Percentiles rank a stretch among this genome's conserved stretches.
Evolutionary conservation across 2,888 invertebrate genomes (phyloP).

Genomic region (Orthosia incerta): DNA sequence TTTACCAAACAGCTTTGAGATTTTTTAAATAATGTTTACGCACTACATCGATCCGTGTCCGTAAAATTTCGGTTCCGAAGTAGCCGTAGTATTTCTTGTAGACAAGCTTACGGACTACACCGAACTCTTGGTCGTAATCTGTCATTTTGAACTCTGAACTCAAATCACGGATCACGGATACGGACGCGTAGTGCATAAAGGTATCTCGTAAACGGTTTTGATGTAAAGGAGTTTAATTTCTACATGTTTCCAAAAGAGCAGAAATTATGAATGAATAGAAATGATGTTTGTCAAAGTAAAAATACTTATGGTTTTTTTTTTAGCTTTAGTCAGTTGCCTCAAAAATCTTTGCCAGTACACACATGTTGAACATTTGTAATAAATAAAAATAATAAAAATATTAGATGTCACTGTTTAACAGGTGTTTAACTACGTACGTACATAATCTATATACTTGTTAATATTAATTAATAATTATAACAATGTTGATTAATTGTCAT

Average conservation of each 20-base stretch:
- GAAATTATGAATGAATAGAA: not conserved
- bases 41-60: too few species aligned
- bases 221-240: too few species aligned
- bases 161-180: too few species aligned
- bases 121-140: too few species aligned
- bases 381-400: conserved; percentile 83
- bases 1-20: too few species aligned
- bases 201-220: not conserved
- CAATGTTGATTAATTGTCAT: conserved; percentile 86
- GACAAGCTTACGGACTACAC: too few species aligned
- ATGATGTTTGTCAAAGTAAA: too few species aligned
- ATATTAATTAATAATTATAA: conserved; percentile 89
- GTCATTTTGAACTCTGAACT: too few species aligned
- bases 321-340: not conserved
- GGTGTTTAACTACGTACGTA: conserved; percentile 88
- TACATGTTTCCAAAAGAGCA: not conserved
- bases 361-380: conserved; percentile 81
- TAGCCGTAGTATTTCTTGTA: too few species aligned
- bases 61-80: too few species aligned
- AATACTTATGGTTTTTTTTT: not conserved
- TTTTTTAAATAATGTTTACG: too few species aligned
- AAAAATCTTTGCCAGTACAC: conserved; percentile 60
- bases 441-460: conserved; percentile 90
- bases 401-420: conserved; percentile 91
- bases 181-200: too few species aligned